Base-by-base conservation (phyloP, 2,113 vertebrate genomes). In the Nymphicus hollandicus region DNA sequence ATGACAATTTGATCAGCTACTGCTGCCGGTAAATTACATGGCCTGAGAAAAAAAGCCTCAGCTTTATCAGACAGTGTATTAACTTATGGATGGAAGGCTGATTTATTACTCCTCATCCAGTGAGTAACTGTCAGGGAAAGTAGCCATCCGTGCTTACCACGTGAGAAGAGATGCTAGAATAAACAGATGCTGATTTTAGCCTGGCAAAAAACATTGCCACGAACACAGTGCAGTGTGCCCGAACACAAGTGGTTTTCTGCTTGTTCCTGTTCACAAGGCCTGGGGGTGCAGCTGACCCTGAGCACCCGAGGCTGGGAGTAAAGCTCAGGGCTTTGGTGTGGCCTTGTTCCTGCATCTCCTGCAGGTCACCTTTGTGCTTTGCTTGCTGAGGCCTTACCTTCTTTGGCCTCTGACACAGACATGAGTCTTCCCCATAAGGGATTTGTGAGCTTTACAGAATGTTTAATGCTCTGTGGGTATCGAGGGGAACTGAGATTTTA, bases 101-200 rank as follows among this genome's bases (percentile, higher is more conserved):
- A 86, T 86, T 86, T 80, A 88, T 94, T 72, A 71, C 78, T 85
- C 46, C 76, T 95, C 90, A 43, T 71, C 74, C 78, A 83, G 43
- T 55, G 61, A 71, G 58, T 31, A 44, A 55, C 10, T 93, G 85
- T 63, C 81, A 81, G 61, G 22, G 43, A 64, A 91, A 88, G 79
- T 80, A 66, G 41, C 81, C n/a, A 37, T 89, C 61, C 11, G 0
- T 46, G 53, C 58, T 88, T 77, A 86, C 79, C 58, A 20, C 58
- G 71, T 41, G 58, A 88, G 69, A 47, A 71, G 79, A 71, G 44
- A 49, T 28, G 9, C 35, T n/a, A 8, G 63, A 90, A 61, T 52
- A 91, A 89, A 44, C 53, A 72, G 77, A 39, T 77, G 71, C 71
- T 81, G 72, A 63, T 78, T 81, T 64, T 85, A 88, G 61, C 47